A percentile compares a stretch with the other conserved stretches of the same genome.
Conservation (phyloP, 2,888 invertebrate genomes). For the Lamproptera curius region DNA sequence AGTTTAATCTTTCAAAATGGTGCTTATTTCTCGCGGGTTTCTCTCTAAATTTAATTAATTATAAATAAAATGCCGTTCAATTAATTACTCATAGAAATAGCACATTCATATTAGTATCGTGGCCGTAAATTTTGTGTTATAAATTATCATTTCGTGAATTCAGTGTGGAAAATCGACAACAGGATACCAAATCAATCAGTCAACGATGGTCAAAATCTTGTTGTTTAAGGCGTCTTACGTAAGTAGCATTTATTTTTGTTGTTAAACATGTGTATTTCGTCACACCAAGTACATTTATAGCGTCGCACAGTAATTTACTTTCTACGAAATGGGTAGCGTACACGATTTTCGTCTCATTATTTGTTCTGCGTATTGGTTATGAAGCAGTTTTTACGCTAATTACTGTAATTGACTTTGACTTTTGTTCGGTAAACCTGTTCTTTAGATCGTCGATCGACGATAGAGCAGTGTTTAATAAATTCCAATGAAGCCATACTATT, state of each 20-base stretch:
- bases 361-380: slow-evolving; percentile 8
- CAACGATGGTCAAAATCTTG: slow-evolving; percentile 65
- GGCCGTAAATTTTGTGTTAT: slow-evolving; percentile 40
- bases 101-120: slow-evolving; percentile 30
- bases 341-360: neutral
- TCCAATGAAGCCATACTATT: neutral
- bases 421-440: slow-evolving; percentile 15
- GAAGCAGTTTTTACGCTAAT: slow-evolving; percentile 11
- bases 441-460: neutral
- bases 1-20: slow-evolving; percentile 73
- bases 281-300: slow-evolving; percentile 1
- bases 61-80: slow-evolving; percentile 54
- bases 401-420: slow-evolving; percentile 12
- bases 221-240: slow-evolving; percentile 69
- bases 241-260: slow-evolving; percentile 60
- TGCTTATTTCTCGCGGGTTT: slow-evolving; percentile 68
- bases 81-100: slow-evolving; percentile 34
- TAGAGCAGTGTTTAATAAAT: neutral
- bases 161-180: slow-evolving; percentile 33
- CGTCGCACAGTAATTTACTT: slow-evolving; percentile 7
- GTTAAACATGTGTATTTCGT: slow-evolving; percentile 39
- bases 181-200: slow-evolving; percentile 50
- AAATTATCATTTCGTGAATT: slow-evolving; percentile 35
- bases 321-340: neutral
- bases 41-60: slow-evolving; percentile 56